Conservation (phyloP, 2,888 invertebrate species). For the Arctia plantaginis region DNA sequence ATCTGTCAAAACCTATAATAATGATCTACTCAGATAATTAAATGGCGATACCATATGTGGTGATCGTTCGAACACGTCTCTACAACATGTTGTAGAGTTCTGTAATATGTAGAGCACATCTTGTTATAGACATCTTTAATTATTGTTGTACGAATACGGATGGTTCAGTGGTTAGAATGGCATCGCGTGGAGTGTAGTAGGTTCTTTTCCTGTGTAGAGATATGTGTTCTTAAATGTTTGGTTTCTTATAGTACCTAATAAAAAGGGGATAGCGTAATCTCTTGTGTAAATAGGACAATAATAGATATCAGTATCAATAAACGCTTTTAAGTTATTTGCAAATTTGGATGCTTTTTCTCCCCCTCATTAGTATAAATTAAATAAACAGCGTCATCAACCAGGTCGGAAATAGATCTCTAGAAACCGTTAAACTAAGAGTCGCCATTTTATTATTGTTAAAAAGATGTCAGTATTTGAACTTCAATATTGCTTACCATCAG, state of each 20-base stretch:
- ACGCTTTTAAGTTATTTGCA: too few species aligned
- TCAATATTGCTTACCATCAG: too few species aligned
- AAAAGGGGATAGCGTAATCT: too few species aligned
- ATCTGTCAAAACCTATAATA: conserved; percentile 32
- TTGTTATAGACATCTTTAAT: background rate
- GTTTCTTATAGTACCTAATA: too few species aligned
- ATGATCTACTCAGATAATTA: conserved; percentile 36
- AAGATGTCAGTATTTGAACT: too few species aligned
- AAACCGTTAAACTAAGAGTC: too few species aligned
- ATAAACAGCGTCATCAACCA: too few species aligned
- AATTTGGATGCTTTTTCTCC: too few species aligned
- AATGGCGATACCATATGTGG: conserved; percentile 42
- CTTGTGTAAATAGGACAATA: too few species aligned
- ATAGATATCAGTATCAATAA: too few species aligned
- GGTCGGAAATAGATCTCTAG: too few species aligned
- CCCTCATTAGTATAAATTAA: background rate
- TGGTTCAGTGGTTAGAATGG: background rate
- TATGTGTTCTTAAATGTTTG: background rate
- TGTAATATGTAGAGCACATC: background rate
- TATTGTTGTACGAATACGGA: background rate
- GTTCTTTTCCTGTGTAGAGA: background rate
- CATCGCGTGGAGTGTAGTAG: background rate
- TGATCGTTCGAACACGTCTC: conserved; percentile 39
- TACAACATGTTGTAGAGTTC: conserved; percentile 16
- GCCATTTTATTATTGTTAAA: too few species aligned